Conservation (phyloP, 2,113 vertebrate genomes). For the Chelonoidis abingdonii region DNA sequence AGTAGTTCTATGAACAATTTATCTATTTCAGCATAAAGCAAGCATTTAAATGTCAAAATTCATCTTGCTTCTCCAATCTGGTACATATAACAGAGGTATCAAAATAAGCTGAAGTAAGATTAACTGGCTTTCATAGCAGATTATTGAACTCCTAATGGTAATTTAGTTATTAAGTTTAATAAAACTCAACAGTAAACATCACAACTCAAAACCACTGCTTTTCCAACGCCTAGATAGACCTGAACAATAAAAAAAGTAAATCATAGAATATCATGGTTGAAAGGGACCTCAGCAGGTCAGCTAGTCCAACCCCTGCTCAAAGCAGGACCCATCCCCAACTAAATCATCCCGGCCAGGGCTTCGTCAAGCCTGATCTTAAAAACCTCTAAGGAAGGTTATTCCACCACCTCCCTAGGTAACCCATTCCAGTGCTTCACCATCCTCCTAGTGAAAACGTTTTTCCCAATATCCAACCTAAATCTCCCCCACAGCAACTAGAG, state of each 20-base stretch:
- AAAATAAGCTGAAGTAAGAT: slow-evolving; percentile 21
- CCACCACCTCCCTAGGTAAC: too few species aligned
- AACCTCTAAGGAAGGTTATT: too few species aligned
- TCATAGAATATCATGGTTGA: too few species aligned
- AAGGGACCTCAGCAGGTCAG: too few species aligned
- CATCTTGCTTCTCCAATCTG: not conserved
- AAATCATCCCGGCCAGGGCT: too few species aligned
- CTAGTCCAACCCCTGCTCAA: too few species aligned
- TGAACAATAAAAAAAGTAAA: slow-evolving; percentile 19
- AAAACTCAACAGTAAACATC: slow-evolving; percentile 32
- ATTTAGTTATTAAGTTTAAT: not conserved
- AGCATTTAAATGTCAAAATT: slow-evolving; percentile 18
- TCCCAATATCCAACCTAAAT: too few species aligned
- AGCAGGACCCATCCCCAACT: too few species aligned
- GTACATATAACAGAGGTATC: not conserved
- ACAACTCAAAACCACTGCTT: slow-evolving; percentile 29
- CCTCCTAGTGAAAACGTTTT: too few species aligned
- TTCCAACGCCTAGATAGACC: slow-evolving; percentile 29
- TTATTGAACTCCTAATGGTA: not conserved
- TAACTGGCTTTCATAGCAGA: slow-evolving; percentile 14
- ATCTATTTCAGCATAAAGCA: slow-evolving; percentile 9
- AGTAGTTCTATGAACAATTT: not conserved
- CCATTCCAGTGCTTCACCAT: too few species aligned
- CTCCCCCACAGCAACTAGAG: too few species aligned
- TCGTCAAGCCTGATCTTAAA: too few species aligned